These are phyloP conservation scores for Corythornis madagascariensis DNA, from an alignment of 2,113 vertebrate genomes.

Conservation along the genomic window DNA sequence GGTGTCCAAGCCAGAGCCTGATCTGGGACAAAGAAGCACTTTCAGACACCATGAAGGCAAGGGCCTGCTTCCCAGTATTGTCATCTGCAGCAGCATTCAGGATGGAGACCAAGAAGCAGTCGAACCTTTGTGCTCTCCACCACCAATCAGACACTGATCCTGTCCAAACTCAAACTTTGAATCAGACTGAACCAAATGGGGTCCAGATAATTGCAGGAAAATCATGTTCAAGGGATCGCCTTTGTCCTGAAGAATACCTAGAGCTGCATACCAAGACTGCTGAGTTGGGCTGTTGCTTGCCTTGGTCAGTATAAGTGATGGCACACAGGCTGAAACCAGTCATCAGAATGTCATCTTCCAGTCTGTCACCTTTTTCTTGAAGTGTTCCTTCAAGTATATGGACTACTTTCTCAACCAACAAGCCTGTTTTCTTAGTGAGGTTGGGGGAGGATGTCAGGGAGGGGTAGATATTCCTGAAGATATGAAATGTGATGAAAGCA, in stretches of 20 bases:
- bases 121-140: neutral
- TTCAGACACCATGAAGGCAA: neutral
- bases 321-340: neutral
- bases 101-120: neutral
- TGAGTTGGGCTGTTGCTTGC: neutral
- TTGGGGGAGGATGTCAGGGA: neutral
- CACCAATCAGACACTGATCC: neutral
- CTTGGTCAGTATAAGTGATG: neutral
- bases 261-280: neutral
- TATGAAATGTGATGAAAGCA: neutral
- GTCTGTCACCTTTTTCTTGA: neutral
- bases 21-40: neutral
- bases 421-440: neutral
- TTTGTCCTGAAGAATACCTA: neutral
- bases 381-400: neutral
- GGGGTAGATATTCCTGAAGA: neutral
- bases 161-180: neutral
- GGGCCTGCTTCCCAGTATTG: neutral
- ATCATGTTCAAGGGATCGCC: fast-evolving
- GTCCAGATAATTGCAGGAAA: neutral
- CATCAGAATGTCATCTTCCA: neutral
- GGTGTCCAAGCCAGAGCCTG: neutral
- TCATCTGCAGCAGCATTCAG: neutral
- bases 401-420: neutral
- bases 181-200: neutral